Evolutionary conservation across 2,113 vertebrate species (phyloP).

Genomic region (Pseudorectes ferrugineus): DNA sequence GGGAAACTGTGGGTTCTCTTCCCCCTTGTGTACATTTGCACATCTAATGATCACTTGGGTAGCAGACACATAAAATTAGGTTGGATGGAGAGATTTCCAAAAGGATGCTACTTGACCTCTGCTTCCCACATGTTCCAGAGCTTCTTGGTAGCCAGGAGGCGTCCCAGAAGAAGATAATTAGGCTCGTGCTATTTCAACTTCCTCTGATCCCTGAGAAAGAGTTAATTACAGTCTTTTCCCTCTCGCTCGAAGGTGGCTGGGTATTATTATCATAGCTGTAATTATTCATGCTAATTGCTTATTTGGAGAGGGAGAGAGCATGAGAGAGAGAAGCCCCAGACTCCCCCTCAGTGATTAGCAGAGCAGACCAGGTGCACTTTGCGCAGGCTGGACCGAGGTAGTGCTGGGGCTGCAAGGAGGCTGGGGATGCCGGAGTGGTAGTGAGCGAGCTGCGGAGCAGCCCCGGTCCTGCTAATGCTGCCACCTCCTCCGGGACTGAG

Average conservation of each 20-base stretch:
- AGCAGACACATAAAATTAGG: neutral
- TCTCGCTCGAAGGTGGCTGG: slow-evolving; percentile 66
- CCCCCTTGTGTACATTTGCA: neutral
- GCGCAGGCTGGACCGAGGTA: neutral
- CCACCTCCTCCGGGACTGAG: slow-evolving; percentile 31
- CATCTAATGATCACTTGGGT: neutral
- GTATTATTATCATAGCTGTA: slow-evolving; percentile 62
- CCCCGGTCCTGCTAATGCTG: slow-evolving; percentile 28
- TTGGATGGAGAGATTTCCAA: neutral
- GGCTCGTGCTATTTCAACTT: slow-evolving; percentile 7
- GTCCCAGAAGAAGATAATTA: slow-evolving; percentile 6
- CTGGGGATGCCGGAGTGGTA: neutral
- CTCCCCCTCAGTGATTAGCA: neutral
- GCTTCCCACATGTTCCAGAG: neutral
- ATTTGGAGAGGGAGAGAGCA: slow-evolving; percentile 52
- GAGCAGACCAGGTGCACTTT: slow-evolving; percentile 23
- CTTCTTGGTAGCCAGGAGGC: neutral
- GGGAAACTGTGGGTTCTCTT: neutral
- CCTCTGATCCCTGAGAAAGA: slow-evolving; percentile 61
- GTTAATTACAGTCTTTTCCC: slow-evolving; percentile 67
- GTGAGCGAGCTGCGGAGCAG: neutral
- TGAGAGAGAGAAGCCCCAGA: neutral
- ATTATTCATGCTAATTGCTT: slow-evolving; percentile 75
- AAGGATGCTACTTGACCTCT: neutral
- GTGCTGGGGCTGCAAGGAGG: neutral